A percentile compares a stretch with the other conserved stretches of the same genome.
These are phyloP conservation scores for Copidosoma floridanum DNA, from an alignment of 1,140 invertebrate species.

Conservation along the genomic window DNA sequence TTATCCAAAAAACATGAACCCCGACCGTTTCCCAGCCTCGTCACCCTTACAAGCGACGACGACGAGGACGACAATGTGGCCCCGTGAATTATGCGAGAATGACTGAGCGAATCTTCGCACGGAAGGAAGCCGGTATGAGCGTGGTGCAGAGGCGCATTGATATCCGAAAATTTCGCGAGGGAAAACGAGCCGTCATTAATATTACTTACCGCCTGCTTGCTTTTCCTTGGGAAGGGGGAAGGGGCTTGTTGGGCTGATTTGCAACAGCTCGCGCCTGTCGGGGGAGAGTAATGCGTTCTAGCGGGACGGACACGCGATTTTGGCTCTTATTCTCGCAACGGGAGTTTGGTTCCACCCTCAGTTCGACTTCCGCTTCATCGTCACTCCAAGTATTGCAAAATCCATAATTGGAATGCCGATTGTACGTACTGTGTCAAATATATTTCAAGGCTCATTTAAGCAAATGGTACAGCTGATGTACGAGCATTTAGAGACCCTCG, in stretches of 20 bases:
- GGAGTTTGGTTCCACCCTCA: too few relatives aligned
- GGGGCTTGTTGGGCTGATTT: slow-evolving; percentile 24
- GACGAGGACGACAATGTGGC: slow-evolving; percentile 43
- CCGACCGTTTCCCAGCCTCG: background rate
- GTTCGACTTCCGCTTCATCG: too few relatives aligned
- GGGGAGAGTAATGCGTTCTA: too few relatives aligned
- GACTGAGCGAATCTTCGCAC: slow-evolving; percentile 57
- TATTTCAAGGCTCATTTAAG: too few relatives aligned
- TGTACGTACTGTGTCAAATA: too few relatives aligned
- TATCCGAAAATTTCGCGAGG: slow-evolving; percentile 45
- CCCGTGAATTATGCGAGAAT: slow-evolving; percentile 56
- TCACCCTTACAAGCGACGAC: background rate
- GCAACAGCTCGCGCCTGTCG: slow-evolving; percentile 11
- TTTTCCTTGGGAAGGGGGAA: slow-evolving; percentile 14
- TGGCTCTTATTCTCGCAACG: too few relatives aligned
- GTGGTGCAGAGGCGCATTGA: slow-evolving; percentile 46
- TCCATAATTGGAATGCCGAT: too few relatives aligned
- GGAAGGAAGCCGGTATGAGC: slow-evolving; percentile 55
- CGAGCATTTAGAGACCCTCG: too few relatives aligned
- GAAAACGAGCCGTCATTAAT: slow-evolving; percentile 49
- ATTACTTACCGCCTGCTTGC: slow-evolving; percentile 51
- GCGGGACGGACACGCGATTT: too few relatives aligned
- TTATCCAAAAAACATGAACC: too few relatives aligned
- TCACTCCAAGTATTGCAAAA: too few relatives aligned
- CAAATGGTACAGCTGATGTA: too few relatives aligned